phyloP scores from a whole-genome alignment of 2,888 invertebrate species.

The Patella pellucida region DNA sequence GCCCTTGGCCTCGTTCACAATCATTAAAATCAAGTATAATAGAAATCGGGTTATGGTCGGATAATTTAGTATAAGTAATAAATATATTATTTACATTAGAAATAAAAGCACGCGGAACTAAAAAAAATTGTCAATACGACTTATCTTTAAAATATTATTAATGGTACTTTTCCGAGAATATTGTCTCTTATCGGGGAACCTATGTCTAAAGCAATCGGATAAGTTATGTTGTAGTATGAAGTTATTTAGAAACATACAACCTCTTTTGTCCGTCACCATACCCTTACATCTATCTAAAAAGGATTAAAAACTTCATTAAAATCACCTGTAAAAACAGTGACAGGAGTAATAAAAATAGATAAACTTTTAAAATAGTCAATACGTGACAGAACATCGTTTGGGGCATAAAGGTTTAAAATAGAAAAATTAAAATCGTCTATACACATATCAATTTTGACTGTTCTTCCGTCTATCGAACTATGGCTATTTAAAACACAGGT shows the following conservation, averaged over 20 bases:
- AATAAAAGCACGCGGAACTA: neutral
- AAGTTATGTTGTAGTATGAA: neutral
- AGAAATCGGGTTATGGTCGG: neutral
- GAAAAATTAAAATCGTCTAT: neutral
- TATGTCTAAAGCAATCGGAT: neutral
- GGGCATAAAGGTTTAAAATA: too few relatives aligned
- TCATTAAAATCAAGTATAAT: neutral
- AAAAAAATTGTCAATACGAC: neutral
- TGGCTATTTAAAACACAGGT: neutral
- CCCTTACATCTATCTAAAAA: neutral
- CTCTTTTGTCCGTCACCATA: neutral
- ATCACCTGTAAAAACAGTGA: neutral
- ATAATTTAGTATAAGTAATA: neutral
- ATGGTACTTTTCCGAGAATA: neutral
- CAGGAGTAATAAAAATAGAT: too few relatives aligned
- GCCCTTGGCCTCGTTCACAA: conserved; percentile 26
- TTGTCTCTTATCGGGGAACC: neutral
- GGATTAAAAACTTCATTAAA: conserved; percentile 1
- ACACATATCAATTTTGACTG: conserved; percentile 13
- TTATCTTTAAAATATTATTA: neutral
- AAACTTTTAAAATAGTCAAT: too few relatives aligned
- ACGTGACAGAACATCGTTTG: too few relatives aligned
- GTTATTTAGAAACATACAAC: neutral
- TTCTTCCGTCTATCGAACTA: conserved; percentile 8
- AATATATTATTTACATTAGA: neutral